phyloP scores from a whole-genome alignment of 2,113 vertebrate species.

The Ceuthmochares aereus region DNA sequence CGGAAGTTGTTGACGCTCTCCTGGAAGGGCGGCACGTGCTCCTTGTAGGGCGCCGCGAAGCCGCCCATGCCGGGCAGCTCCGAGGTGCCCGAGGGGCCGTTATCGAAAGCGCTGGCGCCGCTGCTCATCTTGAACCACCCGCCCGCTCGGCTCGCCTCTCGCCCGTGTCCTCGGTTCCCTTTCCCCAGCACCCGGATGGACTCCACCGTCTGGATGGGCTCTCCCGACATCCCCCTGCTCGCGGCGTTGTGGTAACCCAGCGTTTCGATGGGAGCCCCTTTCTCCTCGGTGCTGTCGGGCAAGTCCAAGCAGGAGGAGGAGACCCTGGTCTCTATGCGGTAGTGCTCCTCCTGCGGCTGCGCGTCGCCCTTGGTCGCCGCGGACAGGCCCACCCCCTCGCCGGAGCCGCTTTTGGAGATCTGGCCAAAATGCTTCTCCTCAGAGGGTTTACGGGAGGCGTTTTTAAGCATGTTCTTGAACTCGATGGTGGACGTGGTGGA shows the following conservation, averaged over 20 bases:
- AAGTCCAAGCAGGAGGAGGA: constrained; percentile 82
- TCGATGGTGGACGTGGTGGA: constrained; percentile 81
- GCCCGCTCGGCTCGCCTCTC: constrained; percentile 74
- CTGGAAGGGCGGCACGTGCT: constrained; percentile 74
- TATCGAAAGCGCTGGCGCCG: constrained; percentile 71
- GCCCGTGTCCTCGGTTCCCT: constrained; percentile 80
- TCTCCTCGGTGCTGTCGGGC: constrained; percentile 83
- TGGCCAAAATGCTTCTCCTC: constrained; percentile 80
- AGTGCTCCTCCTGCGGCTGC: constrained; percentile 80
- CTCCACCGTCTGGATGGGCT: constrained; percentile 95
- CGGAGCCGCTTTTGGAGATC: constrained; percentile 35
- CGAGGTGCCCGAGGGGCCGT: constrained; percentile 71
- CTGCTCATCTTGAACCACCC: constrained; percentile 79
- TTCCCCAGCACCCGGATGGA: constrained; percentile 90
- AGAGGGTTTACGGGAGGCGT: constrained; percentile 79
- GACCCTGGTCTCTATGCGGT: constrained; percentile 92
- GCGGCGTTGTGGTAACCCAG: constrained; percentile 82
- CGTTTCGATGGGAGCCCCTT: constrained; percentile 90
- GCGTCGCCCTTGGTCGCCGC: constrained; percentile 31
- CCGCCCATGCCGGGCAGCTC: constrained; percentile 73
- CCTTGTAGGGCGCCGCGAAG: constrained; percentile 78
- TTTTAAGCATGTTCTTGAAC: constrained; percentile 87
- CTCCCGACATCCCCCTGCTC: constrained; percentile 83
- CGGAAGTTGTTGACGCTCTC: constrained; percentile 78
- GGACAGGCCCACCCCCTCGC: constrained; percentile 48